A percentile compares a stretch with the other conserved stretches of the same genome.
Conservation (phyloP, 1,140 invertebrate species). For the Panulirus ornatus region DNA sequence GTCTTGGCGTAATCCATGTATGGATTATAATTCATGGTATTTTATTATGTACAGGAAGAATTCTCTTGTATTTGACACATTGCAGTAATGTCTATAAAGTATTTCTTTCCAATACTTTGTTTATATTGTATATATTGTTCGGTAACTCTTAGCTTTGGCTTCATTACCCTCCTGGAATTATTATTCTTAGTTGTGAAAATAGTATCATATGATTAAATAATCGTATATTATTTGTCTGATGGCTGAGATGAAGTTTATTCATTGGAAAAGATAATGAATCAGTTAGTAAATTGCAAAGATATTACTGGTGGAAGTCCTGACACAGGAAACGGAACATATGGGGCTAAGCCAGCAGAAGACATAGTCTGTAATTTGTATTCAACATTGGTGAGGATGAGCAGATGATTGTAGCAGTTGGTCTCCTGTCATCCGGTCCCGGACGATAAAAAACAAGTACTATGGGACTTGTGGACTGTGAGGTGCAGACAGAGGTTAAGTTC, state of each 20-base stretch:
- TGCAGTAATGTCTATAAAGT: too few species aligned
- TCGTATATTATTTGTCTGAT: too few species aligned
- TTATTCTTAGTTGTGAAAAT: too few species aligned
- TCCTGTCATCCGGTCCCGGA: not conserved
- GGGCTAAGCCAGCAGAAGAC: not conserved
- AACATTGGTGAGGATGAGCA: not conserved
- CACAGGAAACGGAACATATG: not conserved
- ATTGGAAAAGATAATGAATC: too few species aligned
- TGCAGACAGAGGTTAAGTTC: slow-evolving; percentile 54
- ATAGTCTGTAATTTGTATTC: not conserved
- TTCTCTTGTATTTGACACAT: too few species aligned
- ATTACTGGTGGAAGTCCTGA: not conserved
- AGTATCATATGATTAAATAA: too few species aligned
- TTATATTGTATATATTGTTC: slow-evolving; percentile 6
- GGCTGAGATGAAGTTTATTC: too few species aligned
- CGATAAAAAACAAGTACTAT: slow-evolving; percentile 40
- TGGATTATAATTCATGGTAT: too few species aligned
- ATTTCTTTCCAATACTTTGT: not conserved
- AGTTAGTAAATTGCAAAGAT: too few species aligned
- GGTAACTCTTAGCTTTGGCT: not conserved
- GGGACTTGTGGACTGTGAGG: slow-evolving; percentile 66
- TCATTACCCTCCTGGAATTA: not conserved
- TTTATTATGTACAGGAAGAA: too few species aligned
- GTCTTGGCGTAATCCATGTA: too few species aligned
- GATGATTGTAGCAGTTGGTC: not conserved